Conservation (phyloP, 2,888 invertebrate species). For the Calliscelio sp. region DNA sequence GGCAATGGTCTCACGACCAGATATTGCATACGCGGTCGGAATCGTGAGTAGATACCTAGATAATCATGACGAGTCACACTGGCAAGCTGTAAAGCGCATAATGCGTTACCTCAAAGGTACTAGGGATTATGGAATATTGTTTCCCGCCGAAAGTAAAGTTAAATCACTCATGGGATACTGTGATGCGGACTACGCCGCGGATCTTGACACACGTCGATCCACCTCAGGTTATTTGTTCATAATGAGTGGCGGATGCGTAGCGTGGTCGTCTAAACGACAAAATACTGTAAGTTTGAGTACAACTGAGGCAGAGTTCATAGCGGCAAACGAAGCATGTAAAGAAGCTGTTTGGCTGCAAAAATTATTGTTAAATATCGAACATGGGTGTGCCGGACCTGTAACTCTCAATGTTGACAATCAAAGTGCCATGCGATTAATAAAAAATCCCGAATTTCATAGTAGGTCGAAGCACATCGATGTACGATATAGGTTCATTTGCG, state of each 20-base stretch:
- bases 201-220: constrained; percentile 4
- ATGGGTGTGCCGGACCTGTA: constrained; percentile 11
- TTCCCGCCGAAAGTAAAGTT: constrained; percentile 9
- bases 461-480: constrained; percentile 56
- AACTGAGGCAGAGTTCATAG: not conserved
- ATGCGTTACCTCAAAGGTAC: constrained; percentile 56
- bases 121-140: constrained; percentile 52
- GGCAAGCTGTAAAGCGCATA: constrained; percentile 57
- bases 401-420: constrained; percentile 44
- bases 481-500: constrained; percentile 39
- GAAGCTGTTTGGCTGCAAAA: constrained; percentile 40
- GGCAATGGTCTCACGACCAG: constrained; percentile 32
- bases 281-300: constrained; percentile 31
- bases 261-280: constrained; percentile 21
- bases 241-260: not conserved
- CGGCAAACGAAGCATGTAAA: constrained; percentile 20
- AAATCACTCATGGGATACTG: not conserved
- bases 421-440: constrained; percentile 33
- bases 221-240: not conserved
- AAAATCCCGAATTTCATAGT: constrained; percentile 50
- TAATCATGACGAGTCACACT: constrained; percentile 44
- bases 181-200: constrained; percentile 16
- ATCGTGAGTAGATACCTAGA: constrained; percentile 56
- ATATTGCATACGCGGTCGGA: constrained; percentile 50
- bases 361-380: constrained; percentile 13